Evolutionary conservation across 2,113 vertebrate genomes (phyloP).

Genomic region (Seriola quinqueradiata): DNA sequence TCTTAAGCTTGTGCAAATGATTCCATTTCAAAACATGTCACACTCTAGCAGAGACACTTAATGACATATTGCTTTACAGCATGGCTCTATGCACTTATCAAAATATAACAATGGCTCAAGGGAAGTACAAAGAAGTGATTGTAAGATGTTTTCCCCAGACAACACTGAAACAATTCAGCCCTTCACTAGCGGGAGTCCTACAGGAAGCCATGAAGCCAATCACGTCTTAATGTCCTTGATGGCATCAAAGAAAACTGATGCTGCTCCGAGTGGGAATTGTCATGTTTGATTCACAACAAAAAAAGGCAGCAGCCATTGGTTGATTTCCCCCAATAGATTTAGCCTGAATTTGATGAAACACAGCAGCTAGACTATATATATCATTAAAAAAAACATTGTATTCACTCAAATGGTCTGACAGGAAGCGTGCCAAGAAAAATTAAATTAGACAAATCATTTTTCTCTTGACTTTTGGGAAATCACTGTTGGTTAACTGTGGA

Average conservation of each 20-base stretch:
- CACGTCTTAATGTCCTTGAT: background rate
- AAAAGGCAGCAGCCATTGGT: background rate
- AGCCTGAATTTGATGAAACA: background rate
- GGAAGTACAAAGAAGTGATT: constrained; percentile 17
- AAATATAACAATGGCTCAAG: constrained; percentile 3
- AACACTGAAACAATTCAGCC: constrained; percentile 6
- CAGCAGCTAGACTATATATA: too few species aligned
- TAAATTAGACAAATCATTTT: background rate
- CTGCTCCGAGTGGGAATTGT: background rate
- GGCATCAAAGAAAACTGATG: background rate
- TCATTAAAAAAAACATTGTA: too few species aligned
- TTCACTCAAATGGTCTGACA: background rate
- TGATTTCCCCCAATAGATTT: background rate
- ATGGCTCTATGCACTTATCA: background rate
- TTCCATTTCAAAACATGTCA: constrained; percentile 64
- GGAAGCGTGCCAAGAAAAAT: fast-evolving
- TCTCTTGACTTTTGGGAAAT: background rate
- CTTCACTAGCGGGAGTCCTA: constrained; percentile 3
- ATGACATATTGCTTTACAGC: constrained; percentile 17
- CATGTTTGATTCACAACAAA: background rate
- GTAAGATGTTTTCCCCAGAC: constrained; percentile 15
- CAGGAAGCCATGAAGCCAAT: constrained; percentile 34
- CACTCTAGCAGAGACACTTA: constrained; percentile 28
- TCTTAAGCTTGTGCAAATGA: constrained; percentile 36
- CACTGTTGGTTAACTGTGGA: background rate